Evolutionary conservation across 2,113 vertebrate genomes (phyloP).

Genomic region (Oophaga pumilio): DNA sequence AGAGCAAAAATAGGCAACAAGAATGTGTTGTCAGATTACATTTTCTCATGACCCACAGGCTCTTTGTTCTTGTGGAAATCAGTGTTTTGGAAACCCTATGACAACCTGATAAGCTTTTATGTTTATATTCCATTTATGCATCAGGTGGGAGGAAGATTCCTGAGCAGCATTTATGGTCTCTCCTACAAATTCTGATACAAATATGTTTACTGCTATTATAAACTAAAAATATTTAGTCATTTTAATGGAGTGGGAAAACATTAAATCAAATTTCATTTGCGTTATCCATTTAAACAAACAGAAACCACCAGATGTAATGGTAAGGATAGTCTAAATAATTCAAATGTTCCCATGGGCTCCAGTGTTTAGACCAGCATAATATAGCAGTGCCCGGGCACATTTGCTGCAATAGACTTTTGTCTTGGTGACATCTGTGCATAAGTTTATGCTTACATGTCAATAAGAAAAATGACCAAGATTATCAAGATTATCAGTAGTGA

Average conservation of each 20-base stretch:
- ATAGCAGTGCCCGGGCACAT: not conserved
- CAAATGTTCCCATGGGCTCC: conserved; percentile 6
- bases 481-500: not conserved
- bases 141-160: conserved; percentile 40
- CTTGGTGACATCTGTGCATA: conserved; percentile 6
- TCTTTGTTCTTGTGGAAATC: conserved; percentile 17
- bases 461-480: not conserved
- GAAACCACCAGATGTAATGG: not conserved
- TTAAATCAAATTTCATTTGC: not conserved
- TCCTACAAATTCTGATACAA: conserved; percentile 10
- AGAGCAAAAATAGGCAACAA: conserved; percentile 32
- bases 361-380: not conserved
- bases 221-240: not conserved
- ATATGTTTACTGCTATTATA: not conserved
- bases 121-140: not conserved
- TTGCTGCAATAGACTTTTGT: not conserved
- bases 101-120: conserved; percentile 39
- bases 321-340: not conserved
- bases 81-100: conserved; percentile 45
- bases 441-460: not conserved
- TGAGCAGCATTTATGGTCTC: not conserved
- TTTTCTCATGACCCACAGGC: conserved; percentile 41
- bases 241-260: not conserved
- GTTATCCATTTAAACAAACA: conserved; percentile 8
- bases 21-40: conserved; percentile 17